A percentile compares a stretch with the other conserved stretches of the same genome.
These are phyloP conservation scores for Zaprionus ornatus DNA, from an alignment of 1,140 invertebrate species.

Conservation along the genomic window DNA sequence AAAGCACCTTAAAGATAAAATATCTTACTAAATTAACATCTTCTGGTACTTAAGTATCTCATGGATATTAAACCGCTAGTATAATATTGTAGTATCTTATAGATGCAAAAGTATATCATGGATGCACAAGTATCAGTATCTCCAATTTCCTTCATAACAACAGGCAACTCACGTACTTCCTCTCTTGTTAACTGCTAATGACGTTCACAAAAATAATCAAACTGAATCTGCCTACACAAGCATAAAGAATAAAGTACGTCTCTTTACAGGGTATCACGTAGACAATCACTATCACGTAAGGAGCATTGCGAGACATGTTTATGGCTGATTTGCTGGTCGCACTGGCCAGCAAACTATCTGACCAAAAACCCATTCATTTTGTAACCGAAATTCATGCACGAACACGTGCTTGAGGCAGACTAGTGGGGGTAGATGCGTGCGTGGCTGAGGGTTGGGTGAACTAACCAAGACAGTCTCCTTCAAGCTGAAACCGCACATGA, in stretches of 20 bases:
- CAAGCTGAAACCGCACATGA: constrained; percentile 49
- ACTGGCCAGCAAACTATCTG: constrained; percentile 17
- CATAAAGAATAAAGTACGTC: background rate
- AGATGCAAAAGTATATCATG: too few relatives aligned
- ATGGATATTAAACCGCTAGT: too few relatives aligned
- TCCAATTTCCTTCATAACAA: too few relatives aligned
- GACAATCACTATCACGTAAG: background rate
- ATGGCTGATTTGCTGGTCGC: constrained; percentile 47
- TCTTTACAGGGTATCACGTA: background rate
- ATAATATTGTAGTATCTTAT: too few relatives aligned
- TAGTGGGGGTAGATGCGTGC: constrained; percentile 1
- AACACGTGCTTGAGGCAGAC: constrained; percentile 54
- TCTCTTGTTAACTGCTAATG: background rate
- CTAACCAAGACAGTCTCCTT: background rate
- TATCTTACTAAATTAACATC: fast-evolving
- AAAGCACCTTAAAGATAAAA: background rate
- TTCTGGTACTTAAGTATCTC: background rate
- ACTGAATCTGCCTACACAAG: background rate
- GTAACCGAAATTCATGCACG: constrained; percentile 64
- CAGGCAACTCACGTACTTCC: background rate
- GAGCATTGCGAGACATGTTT: constrained; percentile 34
- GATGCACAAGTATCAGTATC: too few relatives aligned
- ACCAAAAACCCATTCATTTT: constrained; percentile 49
- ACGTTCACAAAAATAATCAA: background rate
- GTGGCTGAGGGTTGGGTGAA: too few relatives aligned